These are phyloP conservation scores for Chionis minor DNA, from an alignment of 2,113 vertebrate genomes.

Conservation along the genomic window DNA sequence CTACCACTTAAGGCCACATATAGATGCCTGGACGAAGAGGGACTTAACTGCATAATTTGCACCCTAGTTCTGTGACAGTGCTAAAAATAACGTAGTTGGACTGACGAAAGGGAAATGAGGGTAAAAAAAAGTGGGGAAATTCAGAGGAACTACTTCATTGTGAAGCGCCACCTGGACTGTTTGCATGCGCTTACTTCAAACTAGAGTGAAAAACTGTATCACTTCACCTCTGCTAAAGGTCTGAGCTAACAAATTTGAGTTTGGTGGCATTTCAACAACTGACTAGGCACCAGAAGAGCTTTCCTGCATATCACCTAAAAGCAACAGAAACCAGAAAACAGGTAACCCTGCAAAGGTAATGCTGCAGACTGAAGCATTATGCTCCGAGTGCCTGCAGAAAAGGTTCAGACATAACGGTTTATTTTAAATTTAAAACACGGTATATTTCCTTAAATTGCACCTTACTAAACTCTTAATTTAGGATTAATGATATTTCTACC, in stretches of 20 bases:
- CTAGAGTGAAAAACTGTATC: not conserved
- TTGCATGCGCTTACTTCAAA: not conserved
- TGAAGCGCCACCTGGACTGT: not conserved
- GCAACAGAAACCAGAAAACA: not conserved
- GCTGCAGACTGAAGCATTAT: not conserved
- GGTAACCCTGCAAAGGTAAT: not conserved
- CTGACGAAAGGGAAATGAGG: not conserved
- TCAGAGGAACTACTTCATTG: not conserved
- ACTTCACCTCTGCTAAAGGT: not conserved
- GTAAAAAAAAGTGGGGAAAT: not conserved
- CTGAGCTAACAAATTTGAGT: not conserved
- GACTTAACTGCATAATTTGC: too few species aligned
- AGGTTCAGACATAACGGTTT: not conserved
- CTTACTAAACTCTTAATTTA: not conserved
- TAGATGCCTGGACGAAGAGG: not conserved
- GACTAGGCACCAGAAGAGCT: not conserved
- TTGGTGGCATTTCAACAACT: not conserved
- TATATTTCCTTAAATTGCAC: not conserved
- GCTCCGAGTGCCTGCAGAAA: not conserved
- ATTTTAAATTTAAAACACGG: not conserved
- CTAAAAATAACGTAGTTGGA: not conserved
- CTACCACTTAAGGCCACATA: not conserved
- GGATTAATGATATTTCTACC: not conserved
- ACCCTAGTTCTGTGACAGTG: not conserved
- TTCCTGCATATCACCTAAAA: not conserved